Conservation (phyloP, 2,888 invertebrate species). For the Aleiodes leptofemur region DNA sequence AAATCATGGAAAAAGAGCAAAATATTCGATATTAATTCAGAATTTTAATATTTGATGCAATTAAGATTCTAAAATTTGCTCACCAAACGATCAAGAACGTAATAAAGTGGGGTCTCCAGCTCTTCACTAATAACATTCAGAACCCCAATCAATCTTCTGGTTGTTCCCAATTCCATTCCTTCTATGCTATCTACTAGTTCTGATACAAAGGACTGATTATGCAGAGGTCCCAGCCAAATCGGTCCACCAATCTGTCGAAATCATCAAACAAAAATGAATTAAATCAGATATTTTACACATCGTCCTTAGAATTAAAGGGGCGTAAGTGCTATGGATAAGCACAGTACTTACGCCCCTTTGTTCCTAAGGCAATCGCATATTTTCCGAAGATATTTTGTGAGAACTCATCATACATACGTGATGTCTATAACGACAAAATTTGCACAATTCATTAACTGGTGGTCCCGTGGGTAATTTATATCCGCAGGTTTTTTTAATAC, state of each 20-base stretch:
- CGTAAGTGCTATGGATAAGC: too few relatives aligned
- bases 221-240: conserved; percentile 93
- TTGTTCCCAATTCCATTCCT: conserved; percentile 81
- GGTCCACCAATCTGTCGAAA: conserved; percentile 89
- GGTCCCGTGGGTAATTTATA: conserved; percentile 84
- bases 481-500: conserved; percentile 79
- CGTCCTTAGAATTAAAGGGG: too few relatives aligned
- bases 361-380: too few relatives aligned
- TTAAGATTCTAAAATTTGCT: conserved; percentile 7
- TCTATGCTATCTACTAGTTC: conserved; percentile 78
- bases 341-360: too few relatives aligned
- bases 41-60: too few relatives aligned
- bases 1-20: conserved; percentile 27
- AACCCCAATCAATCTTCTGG: conserved; percentile 86
- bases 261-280: too few relatives aligned
- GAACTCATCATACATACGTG: conserved; percentile 78
- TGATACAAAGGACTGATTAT: conserved; percentile 86
- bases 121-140: conserved; percentile 90
- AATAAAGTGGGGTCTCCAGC: conserved; percentile 92
- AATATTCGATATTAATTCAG: too few relatives aligned
- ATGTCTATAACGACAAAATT: conserved; percentile 85
- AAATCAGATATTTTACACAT: too few relatives aligned
- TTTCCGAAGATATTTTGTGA: too few relatives aligned
- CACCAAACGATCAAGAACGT: conserved; percentile 83
- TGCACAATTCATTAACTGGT: conserved; percentile 81